Evolutionary conservation across 2,113 vertebrate species (phyloP).

Genomic region (Phyllopteryx taeniolatus): DNA sequence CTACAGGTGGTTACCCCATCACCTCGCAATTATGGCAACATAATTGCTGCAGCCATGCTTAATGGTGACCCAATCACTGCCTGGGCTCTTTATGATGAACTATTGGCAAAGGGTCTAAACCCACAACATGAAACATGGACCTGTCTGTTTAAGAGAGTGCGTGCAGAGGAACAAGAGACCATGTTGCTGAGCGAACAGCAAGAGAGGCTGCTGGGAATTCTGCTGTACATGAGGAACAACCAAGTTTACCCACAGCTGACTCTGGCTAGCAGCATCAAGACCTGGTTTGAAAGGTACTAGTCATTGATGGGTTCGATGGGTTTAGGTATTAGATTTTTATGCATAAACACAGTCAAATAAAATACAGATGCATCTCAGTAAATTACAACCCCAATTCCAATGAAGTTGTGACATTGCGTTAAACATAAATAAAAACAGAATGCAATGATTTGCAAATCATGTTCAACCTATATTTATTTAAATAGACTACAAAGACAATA

Average conservation of each 20-base stretch:
- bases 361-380: no score
- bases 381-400: no score
- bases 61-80: conserved; percentile 73
- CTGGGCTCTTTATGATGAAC: conserved; percentile 80
- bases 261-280: conserved; percentile 80
- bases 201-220: conserved; percentile 75
- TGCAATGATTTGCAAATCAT: no score
- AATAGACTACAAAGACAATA: no score
- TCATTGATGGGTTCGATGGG: neutral
- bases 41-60: conserved; percentile 78
- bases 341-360: neutral
- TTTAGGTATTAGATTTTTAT: neutral
- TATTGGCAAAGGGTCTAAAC: conserved; percentile 68
- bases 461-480: no score
- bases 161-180: neutral
- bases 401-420: no score
- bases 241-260: conserved; percentile 82
- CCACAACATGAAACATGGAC: conserved; percentile 79
- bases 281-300: conserved; percentile 92
- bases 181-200: conserved; percentile 47
- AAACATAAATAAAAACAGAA: no score
- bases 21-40: conserved; percentile 75
- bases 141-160: conserved; percentile 74
- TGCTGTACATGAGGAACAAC: conserved; percentile 84
- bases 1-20: conserved; percentile 69